Evolutionary conservation across 2,888 invertebrate species (phyloP), one percentile per base, ranked within the genome.

Genomic region (Pseudococcus longispinus): DNA sequence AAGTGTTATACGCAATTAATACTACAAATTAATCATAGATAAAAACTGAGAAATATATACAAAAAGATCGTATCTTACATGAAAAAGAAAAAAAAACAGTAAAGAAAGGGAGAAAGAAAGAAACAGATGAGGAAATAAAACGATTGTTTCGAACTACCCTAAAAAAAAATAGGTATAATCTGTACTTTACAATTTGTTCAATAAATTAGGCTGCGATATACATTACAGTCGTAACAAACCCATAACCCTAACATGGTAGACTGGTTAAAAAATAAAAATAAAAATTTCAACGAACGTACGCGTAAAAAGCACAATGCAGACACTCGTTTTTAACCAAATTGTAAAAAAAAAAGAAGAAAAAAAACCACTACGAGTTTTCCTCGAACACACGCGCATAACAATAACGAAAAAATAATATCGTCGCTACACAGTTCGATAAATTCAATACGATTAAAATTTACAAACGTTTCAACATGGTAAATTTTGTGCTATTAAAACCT

Each of bases 1-100:
- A 85, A 85, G 85, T 85, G 44, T 80, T 80, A 44, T 86, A 80
- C 80, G 77, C 77, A 44, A 86, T 77, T 80, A 80, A 46, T 80
- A 32, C 86, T 51, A 86, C 80, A 74, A 86, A 86, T 86, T 86
- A 86, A 55, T 86, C 77, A 86, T 80, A 80, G 51, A 77, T 80
- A 86, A 80, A 77, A 86, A 86, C 55, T 46, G 74, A 86, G 85
- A 55, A 77, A 80, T 80, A 32, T 86, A 55, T 86, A 46, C 55
- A 86, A 37, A 74, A 37, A 60, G 32, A 65, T 74, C 46, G 29
- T 80, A 80, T 29, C 18, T 80, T 80, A 80, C 77, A 80, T 23
- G 55, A 77, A 80, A 80, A n/a, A 77, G 37, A 77, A 65, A 37
- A 60, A 55, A 60, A 65, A 70, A 29, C 13, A 60, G 60, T 23